A percentile compares a stretch with the other conserved stretches of the same genome.
These are phyloP conservation scores for Myocastor coypus DNA, from an alignment of 2,113 vertebrate species.

Conservation along the genomic window DNA sequence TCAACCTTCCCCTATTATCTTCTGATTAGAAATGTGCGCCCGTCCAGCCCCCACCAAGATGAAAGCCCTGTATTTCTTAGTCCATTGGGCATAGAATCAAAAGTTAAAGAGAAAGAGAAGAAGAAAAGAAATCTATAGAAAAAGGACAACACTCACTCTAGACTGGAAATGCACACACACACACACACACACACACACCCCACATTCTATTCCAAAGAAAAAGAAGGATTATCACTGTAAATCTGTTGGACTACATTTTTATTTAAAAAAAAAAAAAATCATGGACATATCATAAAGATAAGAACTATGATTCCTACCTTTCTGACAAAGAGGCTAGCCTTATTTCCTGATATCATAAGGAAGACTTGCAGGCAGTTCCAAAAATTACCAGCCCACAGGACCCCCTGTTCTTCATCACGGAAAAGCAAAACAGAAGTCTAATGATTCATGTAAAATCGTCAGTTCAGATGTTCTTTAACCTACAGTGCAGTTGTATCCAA, in stretches of 20 bases:
- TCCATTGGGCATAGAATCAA: conserved; percentile 72
- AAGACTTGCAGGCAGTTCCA: not conserved
- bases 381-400: not conserved
- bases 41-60: conserved; percentile 82
- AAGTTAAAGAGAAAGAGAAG: conserved; percentile 52
- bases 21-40: conserved; percentile 81
- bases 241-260: not conserved
- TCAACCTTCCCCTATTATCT: conserved; percentile 78
- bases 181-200: not conserved
- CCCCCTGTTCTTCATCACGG: not conserved
- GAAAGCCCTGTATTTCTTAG: conserved; percentile 77
- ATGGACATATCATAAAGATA: rapidly evolving
- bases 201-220: conserved; percentile 3
- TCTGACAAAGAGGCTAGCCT: not conserved
- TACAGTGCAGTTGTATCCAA: not conserved
- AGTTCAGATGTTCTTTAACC: not conserved
- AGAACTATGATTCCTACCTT: not conserved
- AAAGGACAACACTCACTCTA: not conserved
- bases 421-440: not conserved
- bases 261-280: conserved; percentile 12
- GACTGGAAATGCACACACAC: not conserved
- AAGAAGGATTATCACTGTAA: not conserved
- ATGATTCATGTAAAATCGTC: not conserved
- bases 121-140: conserved; percentile 52
- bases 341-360: not conserved